Evolutionary conservation across 2,888 invertebrate species (phyloP).

Genomic region (Lasioglossum oenotherae): DNA sequence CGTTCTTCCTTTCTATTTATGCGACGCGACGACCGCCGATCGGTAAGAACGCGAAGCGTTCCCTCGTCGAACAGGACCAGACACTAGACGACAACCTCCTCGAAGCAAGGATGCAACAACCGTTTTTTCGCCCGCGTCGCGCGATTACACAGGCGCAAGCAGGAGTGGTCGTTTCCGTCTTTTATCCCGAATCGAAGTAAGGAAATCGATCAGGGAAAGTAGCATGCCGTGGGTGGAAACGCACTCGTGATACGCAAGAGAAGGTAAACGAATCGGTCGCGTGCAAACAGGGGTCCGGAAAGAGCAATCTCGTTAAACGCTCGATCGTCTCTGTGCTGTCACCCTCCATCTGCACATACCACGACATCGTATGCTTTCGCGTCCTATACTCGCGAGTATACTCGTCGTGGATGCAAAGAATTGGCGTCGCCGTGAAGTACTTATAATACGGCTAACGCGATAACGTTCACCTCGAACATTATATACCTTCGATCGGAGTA

Average conservation of each 20-base stretch:
- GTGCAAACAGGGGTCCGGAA: conserved; percentile 30
- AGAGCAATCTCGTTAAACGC: conserved; percentile 60
- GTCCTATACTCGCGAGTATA: no score
- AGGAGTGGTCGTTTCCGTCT: conserved; percentile 35
- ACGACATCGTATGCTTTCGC: no score
- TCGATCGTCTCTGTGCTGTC: neutral
- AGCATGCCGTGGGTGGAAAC: neutral
- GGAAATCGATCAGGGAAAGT: conserved; percentile 45
- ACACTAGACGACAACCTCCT: neutral
- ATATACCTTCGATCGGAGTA: neutral
- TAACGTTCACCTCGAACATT: neutral
- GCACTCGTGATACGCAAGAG: conserved; percentile 24
- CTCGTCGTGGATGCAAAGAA: neutral
- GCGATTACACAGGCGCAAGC: neutral
- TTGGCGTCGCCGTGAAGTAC: neutral
- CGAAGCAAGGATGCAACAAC: neutral
- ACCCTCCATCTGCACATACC: neutral
- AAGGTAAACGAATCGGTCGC: conserved; percentile 42
- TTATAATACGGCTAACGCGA: neutral
- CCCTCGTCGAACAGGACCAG: no score
- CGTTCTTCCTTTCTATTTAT: no score
- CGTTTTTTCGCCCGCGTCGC: neutral
- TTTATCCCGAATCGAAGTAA: neutral
- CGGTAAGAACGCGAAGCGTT: no score
- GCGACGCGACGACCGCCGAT: no score